Conservation (phyloP, 2,888 invertebrate genomes). For the Acanthosepion pharaonis region DNA sequence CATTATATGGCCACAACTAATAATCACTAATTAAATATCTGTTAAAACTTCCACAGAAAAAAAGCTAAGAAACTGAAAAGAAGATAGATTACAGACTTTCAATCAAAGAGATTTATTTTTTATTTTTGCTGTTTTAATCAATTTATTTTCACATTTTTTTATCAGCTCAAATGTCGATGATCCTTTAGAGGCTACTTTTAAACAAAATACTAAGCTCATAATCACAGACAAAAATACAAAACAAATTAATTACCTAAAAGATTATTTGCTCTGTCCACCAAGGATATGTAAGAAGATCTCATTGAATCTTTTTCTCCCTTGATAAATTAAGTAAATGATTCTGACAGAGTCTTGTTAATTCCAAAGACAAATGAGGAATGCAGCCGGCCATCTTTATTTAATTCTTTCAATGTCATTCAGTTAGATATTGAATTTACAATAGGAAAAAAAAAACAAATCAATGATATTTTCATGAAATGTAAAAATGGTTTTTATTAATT, state of each 20-base stretch:
- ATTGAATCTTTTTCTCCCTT: background rate
- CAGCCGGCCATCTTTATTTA: background rate
- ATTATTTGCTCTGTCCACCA: conserved; percentile 2
- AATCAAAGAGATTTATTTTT: background rate
- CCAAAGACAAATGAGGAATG: background rate
- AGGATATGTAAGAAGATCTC: background rate
- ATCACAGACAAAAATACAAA: background rate
- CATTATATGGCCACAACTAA: conserved; percentile 10
- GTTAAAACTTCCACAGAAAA: background rate
- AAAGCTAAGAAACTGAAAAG: background rate
- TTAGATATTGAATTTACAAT: background rate
- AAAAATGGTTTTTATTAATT: too few relatives aligned
- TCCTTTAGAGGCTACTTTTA: background rate
- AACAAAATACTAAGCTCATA: background rate
- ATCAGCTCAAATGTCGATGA: background rate
- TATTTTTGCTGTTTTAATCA: background rate
- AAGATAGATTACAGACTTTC: background rate
- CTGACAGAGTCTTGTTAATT: background rate
- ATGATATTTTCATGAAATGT: too few relatives aligned
- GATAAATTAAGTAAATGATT: background rate
- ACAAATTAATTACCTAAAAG: background rate
- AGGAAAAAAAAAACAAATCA: too few relatives aligned
- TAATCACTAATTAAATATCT: conserved; percentile 6
- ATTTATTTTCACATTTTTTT: background rate
- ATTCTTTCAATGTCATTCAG: background rate